Conservation (phyloP, 1,140 invertebrate species). For the Dufourea novaeangliae region DNA sequence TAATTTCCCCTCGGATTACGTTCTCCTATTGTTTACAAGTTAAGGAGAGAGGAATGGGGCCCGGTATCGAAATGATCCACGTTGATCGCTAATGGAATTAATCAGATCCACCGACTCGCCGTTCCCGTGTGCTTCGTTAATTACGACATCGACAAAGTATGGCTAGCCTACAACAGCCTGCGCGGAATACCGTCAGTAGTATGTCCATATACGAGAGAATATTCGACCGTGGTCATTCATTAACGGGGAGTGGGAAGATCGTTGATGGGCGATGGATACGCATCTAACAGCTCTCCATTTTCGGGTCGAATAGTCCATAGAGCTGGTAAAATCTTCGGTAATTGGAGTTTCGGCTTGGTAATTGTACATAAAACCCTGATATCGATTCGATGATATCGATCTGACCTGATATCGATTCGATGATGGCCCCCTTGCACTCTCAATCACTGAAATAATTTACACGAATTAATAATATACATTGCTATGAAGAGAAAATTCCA, state of each 20-base stretch:
- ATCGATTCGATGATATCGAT: background rate
- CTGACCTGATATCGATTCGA: background rate
- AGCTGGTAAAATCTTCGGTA: background rate
- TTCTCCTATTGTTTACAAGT: background rate
- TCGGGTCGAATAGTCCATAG: no score
- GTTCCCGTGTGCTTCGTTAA: constrained; percentile 24
- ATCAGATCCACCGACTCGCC: constrained; percentile 22
- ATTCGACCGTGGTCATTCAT: constrained; percentile 2
- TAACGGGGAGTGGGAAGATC: background rate
- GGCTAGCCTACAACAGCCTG: background rate
- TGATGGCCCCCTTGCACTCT: background rate
- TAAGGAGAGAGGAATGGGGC: no score
- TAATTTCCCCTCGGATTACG: background rate
- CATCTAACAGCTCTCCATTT: background rate
- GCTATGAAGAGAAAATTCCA: background rate
- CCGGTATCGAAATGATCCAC: background rate
- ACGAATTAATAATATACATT: background rate
- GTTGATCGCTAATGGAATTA: constrained; percentile 11
- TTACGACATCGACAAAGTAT: constrained; percentile 25
- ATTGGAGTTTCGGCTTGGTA: background rate
- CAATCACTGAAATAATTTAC: background rate
- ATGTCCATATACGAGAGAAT: constrained; percentile 6
- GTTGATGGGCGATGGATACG: background rate
- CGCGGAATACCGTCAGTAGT: constrained; percentile 29
- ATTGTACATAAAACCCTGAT: background rate